A percentile compares a stretch with the other conserved stretches of the same genome.
Evolutionary conservation across 2,888 invertebrate species (phyloP).

Genomic region (Rhingia rostrata): DNA sequence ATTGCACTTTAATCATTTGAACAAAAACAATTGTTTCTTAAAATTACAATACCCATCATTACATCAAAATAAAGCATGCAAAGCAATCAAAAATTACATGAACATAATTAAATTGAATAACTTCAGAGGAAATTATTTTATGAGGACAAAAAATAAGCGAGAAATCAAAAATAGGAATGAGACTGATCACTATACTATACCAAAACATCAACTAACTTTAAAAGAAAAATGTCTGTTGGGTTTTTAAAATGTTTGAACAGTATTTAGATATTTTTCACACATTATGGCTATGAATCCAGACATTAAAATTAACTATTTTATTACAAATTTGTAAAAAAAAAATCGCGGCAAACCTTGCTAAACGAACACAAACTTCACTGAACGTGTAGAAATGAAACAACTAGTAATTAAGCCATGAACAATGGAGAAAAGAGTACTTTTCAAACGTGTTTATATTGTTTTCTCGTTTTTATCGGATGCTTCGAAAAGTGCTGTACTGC

Average conservation of each 20-base stretch:
- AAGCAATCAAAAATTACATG: background rate
- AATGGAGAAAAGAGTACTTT: constrained; percentile 39
- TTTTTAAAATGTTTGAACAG: constrained; percentile 16
- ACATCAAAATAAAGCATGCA: constrained; percentile 5
- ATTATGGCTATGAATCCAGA: constrained; percentile 28
- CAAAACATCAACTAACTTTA: constrained; percentile 46
- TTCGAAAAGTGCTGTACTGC: background rate
- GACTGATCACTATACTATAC: constrained; percentile 4
- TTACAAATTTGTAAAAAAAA: constrained; percentile 41
- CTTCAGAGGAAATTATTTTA: constrained; percentile 11
- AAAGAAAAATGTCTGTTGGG: constrained; percentile 1
- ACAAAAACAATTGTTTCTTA: background rate
- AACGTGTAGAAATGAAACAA: constrained; percentile 64
- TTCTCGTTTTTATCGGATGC: constrained; percentile 11
- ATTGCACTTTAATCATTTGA: background rate
- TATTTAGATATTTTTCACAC: constrained; percentile 29
- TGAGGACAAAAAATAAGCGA: constrained; percentile 4
- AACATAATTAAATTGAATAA: constrained; percentile 19
- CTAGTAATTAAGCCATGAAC: constrained; percentile 49
- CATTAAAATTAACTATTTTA: constrained; percentile 51
- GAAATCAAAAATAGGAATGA: constrained; percentile 40
- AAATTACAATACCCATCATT: background rate
- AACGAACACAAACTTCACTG: constrained; percentile 55
- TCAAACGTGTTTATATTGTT: constrained; percentile 31
- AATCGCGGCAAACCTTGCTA: constrained; percentile 60